These are phyloP conservation scores for Lasioglossum baleicum DNA, from an alignment of 1,140 invertebrate species.

Conservation along the genomic window DNA sequence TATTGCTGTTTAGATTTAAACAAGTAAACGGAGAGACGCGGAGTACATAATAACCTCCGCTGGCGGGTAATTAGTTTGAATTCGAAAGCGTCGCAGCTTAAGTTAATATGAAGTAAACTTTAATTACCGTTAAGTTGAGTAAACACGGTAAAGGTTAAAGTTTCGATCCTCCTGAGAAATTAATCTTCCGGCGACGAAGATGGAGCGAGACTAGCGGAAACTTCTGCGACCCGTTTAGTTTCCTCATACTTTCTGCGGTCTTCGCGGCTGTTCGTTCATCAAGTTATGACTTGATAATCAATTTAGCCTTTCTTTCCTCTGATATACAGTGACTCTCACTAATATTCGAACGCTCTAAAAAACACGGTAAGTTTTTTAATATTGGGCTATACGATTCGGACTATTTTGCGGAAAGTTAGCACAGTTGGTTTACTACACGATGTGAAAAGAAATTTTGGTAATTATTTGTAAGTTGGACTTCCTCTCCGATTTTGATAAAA, in stretches of 20 bases:
- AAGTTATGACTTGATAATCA: background rate
- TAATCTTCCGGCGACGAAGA: conserved; percentile 20
- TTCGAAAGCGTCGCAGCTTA: background rate
- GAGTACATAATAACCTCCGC: conserved; percentile 1
- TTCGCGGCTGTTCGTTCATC: background rate
- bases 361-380: too few species aligned
- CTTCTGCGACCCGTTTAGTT: background rate
- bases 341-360: too few species aligned
- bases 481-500: too few species aligned
- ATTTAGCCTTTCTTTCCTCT: background rate
- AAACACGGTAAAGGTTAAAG: conserved; percentile 21
- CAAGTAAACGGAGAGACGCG: background rate
- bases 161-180: conserved; percentile 12
- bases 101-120: conserved; percentile 22
- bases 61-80: background rate
- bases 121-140: conserved; percentile 17
- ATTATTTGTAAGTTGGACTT: too few species aligned
- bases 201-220: background rate
- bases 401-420: too few species aligned
- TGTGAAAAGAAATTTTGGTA: too few species aligned
- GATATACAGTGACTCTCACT: too few species aligned
- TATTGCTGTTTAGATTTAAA: background rate
- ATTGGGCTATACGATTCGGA: too few species aligned
- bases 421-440: too few species aligned
- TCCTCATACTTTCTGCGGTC: background rate